phyloP scores from a whole-genome alignment of 2,888 invertebrate genomes.

The Muscina levida region DNA sequence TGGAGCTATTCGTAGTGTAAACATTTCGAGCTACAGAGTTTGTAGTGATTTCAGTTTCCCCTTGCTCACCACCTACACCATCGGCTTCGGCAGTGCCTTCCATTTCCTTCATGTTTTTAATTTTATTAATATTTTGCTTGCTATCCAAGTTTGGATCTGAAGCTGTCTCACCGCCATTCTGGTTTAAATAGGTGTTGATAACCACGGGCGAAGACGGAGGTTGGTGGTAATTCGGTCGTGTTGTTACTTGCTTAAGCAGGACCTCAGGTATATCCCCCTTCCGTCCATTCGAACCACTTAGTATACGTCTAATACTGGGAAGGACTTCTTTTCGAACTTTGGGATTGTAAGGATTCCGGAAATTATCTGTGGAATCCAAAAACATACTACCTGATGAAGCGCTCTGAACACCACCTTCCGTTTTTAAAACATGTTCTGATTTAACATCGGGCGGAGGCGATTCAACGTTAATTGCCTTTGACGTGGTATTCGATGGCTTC shows the following conservation, averaged over 20 bases:
- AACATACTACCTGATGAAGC: conserved; percentile 57
- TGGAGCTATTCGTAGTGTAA: conserved; percentile 49
- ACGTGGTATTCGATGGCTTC: conserved; percentile 88
- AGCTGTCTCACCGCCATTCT: conserved; percentile 23
- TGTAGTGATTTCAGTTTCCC: conserved; percentile 60
- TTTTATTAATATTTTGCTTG: conserved; percentile 60
- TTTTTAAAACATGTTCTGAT: conserved; percentile 51
- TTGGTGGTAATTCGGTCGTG: conserved; percentile 78
- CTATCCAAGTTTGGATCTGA: conserved; percentile 45
- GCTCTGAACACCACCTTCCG: conserved; percentile 42
- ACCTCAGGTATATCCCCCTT: conserved; percentile 91
- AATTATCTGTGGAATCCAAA: conserved; percentile 52
- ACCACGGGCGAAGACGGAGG: conserved; percentile 76
- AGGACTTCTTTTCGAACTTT: conserved; percentile 82
- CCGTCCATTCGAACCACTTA: conserved; percentile 91
- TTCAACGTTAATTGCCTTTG: conserved; percentile 79
- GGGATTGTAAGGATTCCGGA: conserved; percentile 47
- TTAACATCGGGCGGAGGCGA: conserved; percentile 36
- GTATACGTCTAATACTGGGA: conserved; percentile 90
- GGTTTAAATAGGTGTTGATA: conserved; percentile 66
- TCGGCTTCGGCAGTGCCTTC: conserved; percentile 40
- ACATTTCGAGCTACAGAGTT: conserved; percentile 34
- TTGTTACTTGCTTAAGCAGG: conserved; percentile 85
- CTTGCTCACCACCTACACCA: conserved; percentile 23
- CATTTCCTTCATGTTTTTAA: conserved; percentile 45